Base-by-base conservation (phyloP, 2,113 vertebrate species). In the Tichodroma muraria region DNA sequence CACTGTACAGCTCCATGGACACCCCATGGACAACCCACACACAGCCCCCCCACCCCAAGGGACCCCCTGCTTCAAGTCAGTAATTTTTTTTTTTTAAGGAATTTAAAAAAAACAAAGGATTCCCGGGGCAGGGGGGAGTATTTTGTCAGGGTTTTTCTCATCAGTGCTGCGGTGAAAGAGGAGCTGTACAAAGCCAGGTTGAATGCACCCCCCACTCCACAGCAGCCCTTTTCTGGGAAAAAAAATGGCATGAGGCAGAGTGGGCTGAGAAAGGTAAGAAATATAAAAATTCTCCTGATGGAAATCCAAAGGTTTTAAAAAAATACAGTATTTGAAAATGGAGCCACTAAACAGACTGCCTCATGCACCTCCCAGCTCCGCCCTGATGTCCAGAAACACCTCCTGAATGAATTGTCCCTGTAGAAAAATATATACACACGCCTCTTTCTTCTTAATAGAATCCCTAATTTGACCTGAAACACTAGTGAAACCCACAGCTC, bases 201-300 rank as follows among this genome's bases (percentile, higher is more conserved):
- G 3, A 71, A 75, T 0, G 2, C 0, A 4, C 52, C 15, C 73
- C 61, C 30, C 0, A 5, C 42, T 92, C 82, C 3, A 20, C 28
- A 87, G 35, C 82, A 88, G 85, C 66, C 42, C 44, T 40, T 68
- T 85, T 57, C 69, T 9, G 24, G 77, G 65, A 6, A 31, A 38
- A 69, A 80, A 63, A 35, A 12, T 19, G 28, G 90, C 54, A 79
- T 13, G 37, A 91, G 85, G 95, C 88, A 92, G 88, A 68, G 54
- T 80, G 42, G 63, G 65, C 79, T 6, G 3, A 57, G 68, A 59
- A 85, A 93, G 84, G 49, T 54, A 81, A 88, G 89, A 94, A 94
- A 85, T 96, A 96, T 86, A 96, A 95, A 96, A 96, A 88, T 83
- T 93, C 50, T 91, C 86, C 85, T 88, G 89, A 60, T 91, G 93